Conservation (phyloP, 1,140 invertebrate genomes). For the Hyles euphorbiae region DNA sequence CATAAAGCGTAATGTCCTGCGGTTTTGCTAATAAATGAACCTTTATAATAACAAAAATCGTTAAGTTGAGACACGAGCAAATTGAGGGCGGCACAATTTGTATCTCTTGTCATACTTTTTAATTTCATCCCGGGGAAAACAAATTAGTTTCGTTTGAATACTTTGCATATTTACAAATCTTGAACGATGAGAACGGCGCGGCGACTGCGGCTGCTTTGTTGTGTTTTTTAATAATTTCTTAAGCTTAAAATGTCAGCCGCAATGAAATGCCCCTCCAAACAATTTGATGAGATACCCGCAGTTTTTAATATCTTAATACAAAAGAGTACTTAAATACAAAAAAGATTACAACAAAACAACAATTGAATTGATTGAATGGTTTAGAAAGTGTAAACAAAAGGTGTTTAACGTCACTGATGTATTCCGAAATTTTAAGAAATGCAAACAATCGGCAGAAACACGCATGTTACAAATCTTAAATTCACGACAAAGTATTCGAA, state of each 20-base stretch:
- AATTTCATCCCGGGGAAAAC: constrained; percentile 47
- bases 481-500: too few relatives aligned
- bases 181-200: constrained; percentile 17
- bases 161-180: constrained; percentile 38
- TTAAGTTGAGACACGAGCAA: constrained; percentile 49
- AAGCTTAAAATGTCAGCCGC: constrained; percentile 7
- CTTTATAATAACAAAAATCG: constrained; percentile 61
- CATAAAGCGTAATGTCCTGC: constrained; percentile 56
- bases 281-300: background rate
- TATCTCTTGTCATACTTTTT: constrained; percentile 64
- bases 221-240: constrained; percentile 21
- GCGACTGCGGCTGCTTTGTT: constrained; percentile 20
- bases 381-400: too few relatives aligned
- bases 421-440: too few relatives aligned
- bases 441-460: too few relatives aligned
- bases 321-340: background rate
- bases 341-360: background rate
- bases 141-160: constrained; percentile 37
- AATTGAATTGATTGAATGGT: background rate
- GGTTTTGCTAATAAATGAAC: constrained; percentile 59
- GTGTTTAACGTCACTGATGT: too few relatives aligned
- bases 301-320: background rate
- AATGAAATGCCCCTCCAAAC: background rate
- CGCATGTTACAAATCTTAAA: too few relatives aligned
- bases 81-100: constrained; percentile 61